Conservation (phyloP, 2,888 invertebrate genomes). For the Ichneumon xanthorius region DNA sequence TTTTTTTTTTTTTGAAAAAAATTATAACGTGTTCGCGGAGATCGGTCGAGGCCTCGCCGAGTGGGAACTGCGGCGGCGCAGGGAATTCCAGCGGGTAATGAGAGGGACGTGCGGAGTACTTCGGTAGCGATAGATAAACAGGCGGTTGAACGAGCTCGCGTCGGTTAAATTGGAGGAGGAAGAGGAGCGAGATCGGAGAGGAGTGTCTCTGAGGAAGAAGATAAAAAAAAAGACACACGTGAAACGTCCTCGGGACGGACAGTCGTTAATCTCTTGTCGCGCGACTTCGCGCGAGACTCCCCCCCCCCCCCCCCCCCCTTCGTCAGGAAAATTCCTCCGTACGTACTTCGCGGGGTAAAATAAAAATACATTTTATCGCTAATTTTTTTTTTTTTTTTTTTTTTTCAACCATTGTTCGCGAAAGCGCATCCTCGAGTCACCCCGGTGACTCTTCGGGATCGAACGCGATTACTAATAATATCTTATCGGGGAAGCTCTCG, state of each 20-base stretch:
- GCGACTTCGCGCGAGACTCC: slow-evolving; percentile 30
- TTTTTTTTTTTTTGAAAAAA: neutral
- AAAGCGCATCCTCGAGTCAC: slow-evolving; percentile 11
- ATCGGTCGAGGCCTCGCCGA: neutral
- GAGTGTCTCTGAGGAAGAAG: slow-evolving; percentile 10
- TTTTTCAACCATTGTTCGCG: slow-evolving; percentile 21
- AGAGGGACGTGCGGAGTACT: slow-evolving; percentile 36
- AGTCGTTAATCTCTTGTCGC: slow-evolving; percentile 66
- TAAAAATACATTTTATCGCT: slow-evolving; percentile 12
- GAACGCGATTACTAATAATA: slow-evolving; percentile 49
- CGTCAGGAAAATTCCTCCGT: slow-evolving; percentile 37
- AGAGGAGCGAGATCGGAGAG: slow-evolving; percentile 7
- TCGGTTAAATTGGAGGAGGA: slow-evolving; percentile 8
- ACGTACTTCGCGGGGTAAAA: slow-evolving; percentile 15
- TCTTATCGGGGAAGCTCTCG: slow-evolving; percentile 51
- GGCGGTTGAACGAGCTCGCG: slow-evolving; percentile 15
- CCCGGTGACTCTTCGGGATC: slow-evolving; percentile 25
- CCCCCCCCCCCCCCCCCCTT: slow-evolving; percentile 17
- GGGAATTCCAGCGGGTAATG: slow-evolving; percentile 14
- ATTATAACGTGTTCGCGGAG: slow-evolving; percentile 17
- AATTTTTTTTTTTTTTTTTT: neutral
- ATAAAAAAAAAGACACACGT: neutral
- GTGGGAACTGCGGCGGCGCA: neutral
- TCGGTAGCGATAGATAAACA: slow-evolving; percentile 49
- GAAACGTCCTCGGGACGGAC: slow-evolving; percentile 51